phyloP scores from a whole-genome alignment of 1,140 invertebrate genomes.

The Venustaconcha ellipsiformis region DNA sequence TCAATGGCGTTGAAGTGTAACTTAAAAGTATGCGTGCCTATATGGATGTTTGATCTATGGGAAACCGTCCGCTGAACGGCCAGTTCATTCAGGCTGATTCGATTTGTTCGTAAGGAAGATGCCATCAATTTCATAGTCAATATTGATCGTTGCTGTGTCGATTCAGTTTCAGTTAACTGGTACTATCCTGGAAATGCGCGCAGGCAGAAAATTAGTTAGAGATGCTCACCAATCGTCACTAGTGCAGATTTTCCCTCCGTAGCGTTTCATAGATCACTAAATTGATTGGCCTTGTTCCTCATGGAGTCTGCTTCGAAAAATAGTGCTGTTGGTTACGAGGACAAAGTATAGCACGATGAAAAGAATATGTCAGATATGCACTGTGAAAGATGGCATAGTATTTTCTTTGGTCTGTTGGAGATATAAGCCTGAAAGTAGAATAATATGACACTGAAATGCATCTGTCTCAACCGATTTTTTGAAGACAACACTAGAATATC shows the following conservation, averaged over 20 bases:
- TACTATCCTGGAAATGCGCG: background rate
- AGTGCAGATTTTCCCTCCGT: constrained; percentile 20
- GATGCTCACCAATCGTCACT: constrained; percentile 6
- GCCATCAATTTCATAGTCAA: constrained; percentile 10
- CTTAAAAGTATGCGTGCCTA: constrained; percentile 21
- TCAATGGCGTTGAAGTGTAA: constrained; percentile 22
- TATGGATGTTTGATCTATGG: background rate
- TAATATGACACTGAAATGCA: too few relatives aligned
- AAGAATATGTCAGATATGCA: background rate
- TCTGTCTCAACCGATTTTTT: too few relatives aligned
- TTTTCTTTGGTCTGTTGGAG: too few relatives aligned
- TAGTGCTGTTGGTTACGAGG: background rate
- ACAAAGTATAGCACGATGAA: background rate
- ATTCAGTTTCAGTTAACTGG: constrained; percentile 23
- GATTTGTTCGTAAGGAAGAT: background rate
- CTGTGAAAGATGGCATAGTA: too few relatives aligned
- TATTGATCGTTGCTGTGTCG: constrained; percentile 11
- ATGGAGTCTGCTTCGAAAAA: constrained; percentile 10
- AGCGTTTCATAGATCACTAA: constrained; percentile 20
- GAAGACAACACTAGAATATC: too few relatives aligned
- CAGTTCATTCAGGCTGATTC: constrained; percentile 11
- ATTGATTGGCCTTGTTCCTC: constrained; percentile 19
- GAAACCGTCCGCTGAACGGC: constrained; percentile 12
- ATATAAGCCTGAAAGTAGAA: too few relatives aligned
- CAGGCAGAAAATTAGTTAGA: constrained; percentile 22